Evolutionary conservation across 2,113 vertebrate species (phyloP), one percentile per base, ranked within the genome.

Genomic region (Galemys pyrenaicus): DNA sequence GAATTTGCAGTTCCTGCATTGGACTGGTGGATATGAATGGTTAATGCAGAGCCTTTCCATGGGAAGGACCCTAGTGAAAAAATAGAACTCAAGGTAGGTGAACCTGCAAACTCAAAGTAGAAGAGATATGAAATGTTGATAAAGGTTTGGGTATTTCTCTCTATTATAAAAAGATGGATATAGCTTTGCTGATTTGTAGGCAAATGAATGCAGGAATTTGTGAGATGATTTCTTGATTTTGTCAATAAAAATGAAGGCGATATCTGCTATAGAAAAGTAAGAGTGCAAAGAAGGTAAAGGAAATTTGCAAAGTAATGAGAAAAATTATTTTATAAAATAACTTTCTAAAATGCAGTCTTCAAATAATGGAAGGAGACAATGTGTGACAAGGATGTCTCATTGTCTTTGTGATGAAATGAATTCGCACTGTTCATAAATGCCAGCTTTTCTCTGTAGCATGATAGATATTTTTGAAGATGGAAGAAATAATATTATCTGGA

Each of bases 1-100:
- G 10, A 28, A 46, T 2, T 6, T 20, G 24, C 3, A 3, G 2
- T 13, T 12, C 10, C 68, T 35, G n/a, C 22, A 26, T 22, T 1
- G 5, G 46, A 58, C 6, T 28, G 2, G 2, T 60, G 35, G 51
- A 20, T 11, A 78, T 19, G 13, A 6, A 8, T 22, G 56, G 44
- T 79, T 46, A 56, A 84, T 4, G 15, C 10, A 49, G 19, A 80
- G 30, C 35, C 24, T 44, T 92, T 26, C 30, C 78, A 20, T 28
- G 13, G 46, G 64, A 84, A 78, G 7, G 15, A 39, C 28, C 44
- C 62, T 28, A 64, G 41, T 30, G 20, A 46, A 10, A 82, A 70
- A 81, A 77, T 37, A 56, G 16, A 64, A 20, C 9, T 75, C 56
- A 54, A 8, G 17, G 20, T 10, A 4, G 17, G 56, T 39, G 39